These are phyloP conservation scores for Enoplosus armatus DNA, from an alignment of 2,797 vertebrate genomes.

Conservation along the genomic window DNA sequence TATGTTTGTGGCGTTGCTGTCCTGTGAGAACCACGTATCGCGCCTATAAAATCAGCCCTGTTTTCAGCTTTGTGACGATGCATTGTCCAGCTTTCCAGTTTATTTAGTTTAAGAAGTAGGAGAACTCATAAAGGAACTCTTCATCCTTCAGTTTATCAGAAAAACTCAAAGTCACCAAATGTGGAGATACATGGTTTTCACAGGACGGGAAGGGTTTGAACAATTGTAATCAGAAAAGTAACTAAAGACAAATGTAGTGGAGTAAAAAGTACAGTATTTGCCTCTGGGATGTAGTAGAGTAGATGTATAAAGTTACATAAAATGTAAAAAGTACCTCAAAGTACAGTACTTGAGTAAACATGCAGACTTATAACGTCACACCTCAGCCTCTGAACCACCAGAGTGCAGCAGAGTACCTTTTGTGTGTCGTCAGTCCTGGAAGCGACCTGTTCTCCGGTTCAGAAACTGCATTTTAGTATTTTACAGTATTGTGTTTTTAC, in stretches of 20 bases:
- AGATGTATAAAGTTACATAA: not conserved
- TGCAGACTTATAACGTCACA: not conserved
- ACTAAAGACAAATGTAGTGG: not conserved
- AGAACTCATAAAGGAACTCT: too few species aligned
- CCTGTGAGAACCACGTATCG: too few species aligned
- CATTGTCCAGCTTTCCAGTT: too few species aligned
- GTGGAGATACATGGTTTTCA: not conserved
- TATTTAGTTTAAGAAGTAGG: too few species aligned
- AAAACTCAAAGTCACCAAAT: too few species aligned
- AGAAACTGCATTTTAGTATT: not conserved
- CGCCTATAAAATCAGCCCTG: too few species aligned
- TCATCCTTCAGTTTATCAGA: too few species aligned
- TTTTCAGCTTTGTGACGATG: too few species aligned
- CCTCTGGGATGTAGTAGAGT: not conserved
- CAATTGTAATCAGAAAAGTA: too few species aligned
- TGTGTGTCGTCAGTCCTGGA: not conserved
- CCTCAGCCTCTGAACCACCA: conserved; percentile 25
- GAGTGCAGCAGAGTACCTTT: conserved; percentile 51
- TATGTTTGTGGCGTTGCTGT: too few species aligned
- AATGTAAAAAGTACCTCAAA: not conserved
- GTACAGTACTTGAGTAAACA: not conserved
- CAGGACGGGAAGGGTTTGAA: not conserved
- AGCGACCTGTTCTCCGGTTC: not conserved
- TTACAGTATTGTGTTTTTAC: not conserved
- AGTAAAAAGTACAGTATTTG: not conserved